These are phyloP conservation scores for Heteronetta atricapilla DNA, from an alignment of 2,113 vertebrate species.

Conservation along the genomic window DNA sequence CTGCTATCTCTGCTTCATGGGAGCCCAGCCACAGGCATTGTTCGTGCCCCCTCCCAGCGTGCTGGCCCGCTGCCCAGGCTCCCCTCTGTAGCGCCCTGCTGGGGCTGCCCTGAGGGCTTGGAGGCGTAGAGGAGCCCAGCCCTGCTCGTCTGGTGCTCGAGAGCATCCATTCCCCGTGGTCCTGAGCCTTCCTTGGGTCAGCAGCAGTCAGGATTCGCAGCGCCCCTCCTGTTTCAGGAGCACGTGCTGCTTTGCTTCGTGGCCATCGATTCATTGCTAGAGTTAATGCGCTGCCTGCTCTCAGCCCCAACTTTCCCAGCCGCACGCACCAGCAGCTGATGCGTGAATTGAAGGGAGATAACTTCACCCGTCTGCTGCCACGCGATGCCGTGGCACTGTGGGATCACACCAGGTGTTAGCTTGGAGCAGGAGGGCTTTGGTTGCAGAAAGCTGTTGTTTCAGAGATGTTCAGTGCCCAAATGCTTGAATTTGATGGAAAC, in stretches of 20 bases:
- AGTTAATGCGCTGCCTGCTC: not conserved
- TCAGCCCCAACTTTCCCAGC: not conserved
- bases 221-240: too few relatives aligned
- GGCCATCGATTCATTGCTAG: rapidly evolving
- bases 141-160: rapidly evolving
- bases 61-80: too few relatives aligned
- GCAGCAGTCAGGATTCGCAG: rapidly evolving
- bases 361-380: rapidly evolving
- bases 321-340: rapidly evolving
- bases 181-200: not conserved
- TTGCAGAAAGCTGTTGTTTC: not conserved
- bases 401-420: not conserved
- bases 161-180: rapidly evolving
- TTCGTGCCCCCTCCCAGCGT: not conserved
- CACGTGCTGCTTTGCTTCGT: not conserved
- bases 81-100: rapidly evolving
- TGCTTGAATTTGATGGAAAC: not conserved
- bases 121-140: not conserved
- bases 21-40: too few relatives aligned
- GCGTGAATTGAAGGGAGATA: not conserved
- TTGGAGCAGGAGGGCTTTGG: not conserved
- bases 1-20: too few relatives aligned
- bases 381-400: rapidly evolving
- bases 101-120: rapidly evolving
- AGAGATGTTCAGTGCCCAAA: not conserved